Base-by-base conservation (phyloP, 1,140 invertebrate species). In the Radopholus similis region DNA sequence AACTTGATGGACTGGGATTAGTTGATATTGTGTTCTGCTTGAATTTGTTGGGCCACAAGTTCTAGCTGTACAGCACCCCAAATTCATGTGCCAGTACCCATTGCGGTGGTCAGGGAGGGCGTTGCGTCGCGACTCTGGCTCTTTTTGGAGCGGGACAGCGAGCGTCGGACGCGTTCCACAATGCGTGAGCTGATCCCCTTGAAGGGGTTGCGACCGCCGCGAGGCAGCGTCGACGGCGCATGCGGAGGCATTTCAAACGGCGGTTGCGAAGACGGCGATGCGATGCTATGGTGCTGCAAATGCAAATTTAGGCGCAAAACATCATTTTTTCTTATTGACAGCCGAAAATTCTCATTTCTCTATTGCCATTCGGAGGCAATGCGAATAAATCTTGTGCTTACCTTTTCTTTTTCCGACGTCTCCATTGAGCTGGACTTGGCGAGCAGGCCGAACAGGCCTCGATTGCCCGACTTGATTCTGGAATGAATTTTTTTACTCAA, bases 151-250 rank as follows among this genome's bases (percentile, higher is more conserved):
- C 77, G 15, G 4, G 72, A 76, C 3, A 80, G 56, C 62, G 80
- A 82, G 26, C 78, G 59, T 11, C 78, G 57, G 21, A 80, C 78
- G 37, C 78, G 64, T 15, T 80, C 78, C 9, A 80, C 78, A 11
- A 80, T 34, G 11, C 72, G 70, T n/a, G 77, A 68, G 23, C 81
- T 81, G 76, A 80, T 83, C 34, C 73, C 74, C 54, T 80, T 80
- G 72, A 80, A 80, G 11, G 78, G 78, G 65, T 80, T 80, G 21
- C 78, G 47, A 26, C 81, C 81, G 15, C 81, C 81, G 51, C 76
- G 70, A n/a, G 77, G 65, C 3, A 74, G 49, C 2, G 72, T 66
- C 13, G 63, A 35, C 30, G 64, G 21, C 26, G 40, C 23, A n/a
- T 42, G 8, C 40, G 57, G n/a, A 5, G 56, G n/a, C 35, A 13